Evolutionary conservation across 2,888 invertebrate species (phyloP), one percentile per base, ranked within the genome.

Genomic region (Steinernema scapterisci): DNA sequence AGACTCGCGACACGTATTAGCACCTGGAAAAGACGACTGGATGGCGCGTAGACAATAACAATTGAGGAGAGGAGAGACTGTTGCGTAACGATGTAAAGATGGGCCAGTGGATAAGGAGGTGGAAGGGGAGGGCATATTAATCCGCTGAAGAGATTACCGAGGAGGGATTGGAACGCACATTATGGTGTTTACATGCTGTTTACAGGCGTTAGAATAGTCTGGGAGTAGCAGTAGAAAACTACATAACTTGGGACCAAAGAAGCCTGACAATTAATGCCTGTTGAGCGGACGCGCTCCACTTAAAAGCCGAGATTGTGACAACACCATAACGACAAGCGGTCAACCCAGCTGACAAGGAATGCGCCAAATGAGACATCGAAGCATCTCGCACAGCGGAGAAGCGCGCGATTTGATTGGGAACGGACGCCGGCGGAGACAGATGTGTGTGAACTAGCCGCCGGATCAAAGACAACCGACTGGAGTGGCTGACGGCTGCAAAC

Each of bases 401-500:
- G 31, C 5, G 31, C 63, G 63, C 25, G 63, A 27, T 63, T 31
- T 63, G 63, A 63, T 63, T 63, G 63, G 63, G 27, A 63, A 31
- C 63, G 63, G 63, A 63, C 63, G 63, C n/a, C n/a, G n/a, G n/a
- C 16, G 16, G 63, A 27, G 63, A 63, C 63, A 63, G 63, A 63
- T 63, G 63, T n/a, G 63, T 63, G 63, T 31, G 63, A 63, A 63
- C 27, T 63, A 16, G 63, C 63, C 63, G 63, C 63, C 25, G 63
- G 63, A 63, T 63, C 63, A 63, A 63, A 63, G 63, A 63, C 16
- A 27, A 27, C 63, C 63, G 63, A 48, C 48, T 44, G 45, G n/a
- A 44, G 45, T 11, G 45, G 25, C 13, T 27, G 63, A 38, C 63
- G 63, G 63, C 63, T 63, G 63, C 63, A 16, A 31, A 54, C 54